phyloP scores from a whole-genome alignment of 1,140 invertebrate species.

The Drosophila obscura region DNA sequence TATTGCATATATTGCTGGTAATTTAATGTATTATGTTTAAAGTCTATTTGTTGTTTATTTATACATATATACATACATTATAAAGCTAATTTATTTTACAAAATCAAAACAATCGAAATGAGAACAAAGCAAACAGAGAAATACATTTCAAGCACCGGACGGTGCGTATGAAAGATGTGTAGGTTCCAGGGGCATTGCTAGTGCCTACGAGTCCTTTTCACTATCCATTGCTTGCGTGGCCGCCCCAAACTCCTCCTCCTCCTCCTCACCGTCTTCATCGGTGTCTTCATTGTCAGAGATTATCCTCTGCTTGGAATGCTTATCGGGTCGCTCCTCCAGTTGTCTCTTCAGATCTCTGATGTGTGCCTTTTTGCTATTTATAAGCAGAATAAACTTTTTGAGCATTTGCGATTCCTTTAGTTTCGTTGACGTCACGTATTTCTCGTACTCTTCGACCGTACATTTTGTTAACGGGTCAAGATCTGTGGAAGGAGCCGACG shows the following conservation, averaged over 20 bases:
- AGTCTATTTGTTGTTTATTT: conserved; percentile 80
- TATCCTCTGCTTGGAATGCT: background rate
- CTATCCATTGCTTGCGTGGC: conserved; percentile 46
- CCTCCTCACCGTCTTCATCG: conserved; percentile 21
- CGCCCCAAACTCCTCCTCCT: conserved; percentile 25
- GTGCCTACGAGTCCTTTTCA: background rate
- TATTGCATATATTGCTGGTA: conserved; percentile 65
- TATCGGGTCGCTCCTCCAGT: conserved; percentile 21
- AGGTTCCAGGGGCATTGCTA: background rate
- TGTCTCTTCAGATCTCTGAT: conserved; percentile 45
- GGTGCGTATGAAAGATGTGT: no score
- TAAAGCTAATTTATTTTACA: conserved; percentile 78
- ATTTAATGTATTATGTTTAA: conserved; percentile 78
- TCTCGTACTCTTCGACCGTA: conserved; percentile 42
- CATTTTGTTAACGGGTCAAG: background rate
- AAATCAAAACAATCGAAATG: conserved; percentile 50
- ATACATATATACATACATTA: conserved; percentile 70
- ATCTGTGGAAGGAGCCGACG: no score
- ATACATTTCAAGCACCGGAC: conserved; percentile 49
- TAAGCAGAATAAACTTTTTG: conserved; percentile 52
- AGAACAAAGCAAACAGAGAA: conserved; percentile 32
- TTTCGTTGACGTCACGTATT: conserved; percentile 41
- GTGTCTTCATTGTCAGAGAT: conserved; percentile 12
- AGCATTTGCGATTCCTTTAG: conserved; percentile 34
- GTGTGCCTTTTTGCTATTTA: conserved; percentile 60